Evolutionary conservation across 2,797 vertebrate genomes (phyloP).

Genomic region (Oryzias dopingdopingensis): DNA sequence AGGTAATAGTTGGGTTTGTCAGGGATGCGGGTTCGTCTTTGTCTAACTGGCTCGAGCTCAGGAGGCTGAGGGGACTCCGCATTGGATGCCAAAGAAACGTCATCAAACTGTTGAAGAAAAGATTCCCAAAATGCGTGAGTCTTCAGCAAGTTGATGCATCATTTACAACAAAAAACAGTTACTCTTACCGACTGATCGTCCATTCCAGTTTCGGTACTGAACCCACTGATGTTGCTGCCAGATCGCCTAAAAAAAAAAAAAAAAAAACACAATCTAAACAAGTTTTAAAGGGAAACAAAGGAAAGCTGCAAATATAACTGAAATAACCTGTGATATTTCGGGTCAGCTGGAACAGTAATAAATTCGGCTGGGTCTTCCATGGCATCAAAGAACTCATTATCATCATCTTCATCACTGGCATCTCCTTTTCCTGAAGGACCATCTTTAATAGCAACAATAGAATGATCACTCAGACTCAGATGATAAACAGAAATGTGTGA

Average conservation of each 20-base stretch:
- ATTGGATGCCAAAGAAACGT: slow-evolving; percentile 77
- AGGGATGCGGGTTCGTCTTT: slow-evolving; percentile 85
- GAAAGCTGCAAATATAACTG: neutral
- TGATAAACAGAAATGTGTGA: neutral
- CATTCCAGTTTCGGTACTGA: slow-evolving; percentile 89
- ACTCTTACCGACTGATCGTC: slow-evolving; percentile 88
- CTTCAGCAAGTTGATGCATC: neutral
- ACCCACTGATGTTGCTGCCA: slow-evolving; percentile 90
- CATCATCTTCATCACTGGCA: slow-evolving; percentile 92
- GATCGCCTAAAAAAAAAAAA: slow-evolving; percentile 79
- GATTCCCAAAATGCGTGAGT: neutral
- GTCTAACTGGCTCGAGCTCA: slow-evolving; percentile 81
- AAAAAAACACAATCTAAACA: neutral
- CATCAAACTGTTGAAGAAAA: slow-evolving; percentile 66
- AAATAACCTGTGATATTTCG: slow-evolving; percentile 88
- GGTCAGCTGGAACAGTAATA: slow-evolving; percentile 86
- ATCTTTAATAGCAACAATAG: slow-evolving; percentile 36
- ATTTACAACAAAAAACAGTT: slow-evolving; percentile 4
- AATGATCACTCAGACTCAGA: neutral
- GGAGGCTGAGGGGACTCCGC: slow-evolving; percentile 77
- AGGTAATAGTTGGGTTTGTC: slow-evolving; percentile 96
- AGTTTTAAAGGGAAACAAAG: neutral
- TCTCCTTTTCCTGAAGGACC: slow-evolving; percentile 82
- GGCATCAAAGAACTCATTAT: slow-evolving; percentile 94
- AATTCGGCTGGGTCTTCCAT: slow-evolving; percentile 87